These are phyloP conservation scores for Leuciscus idus DNA, from an alignment of 2,113 vertebrate species.

Conservation along the genomic window DNA sequence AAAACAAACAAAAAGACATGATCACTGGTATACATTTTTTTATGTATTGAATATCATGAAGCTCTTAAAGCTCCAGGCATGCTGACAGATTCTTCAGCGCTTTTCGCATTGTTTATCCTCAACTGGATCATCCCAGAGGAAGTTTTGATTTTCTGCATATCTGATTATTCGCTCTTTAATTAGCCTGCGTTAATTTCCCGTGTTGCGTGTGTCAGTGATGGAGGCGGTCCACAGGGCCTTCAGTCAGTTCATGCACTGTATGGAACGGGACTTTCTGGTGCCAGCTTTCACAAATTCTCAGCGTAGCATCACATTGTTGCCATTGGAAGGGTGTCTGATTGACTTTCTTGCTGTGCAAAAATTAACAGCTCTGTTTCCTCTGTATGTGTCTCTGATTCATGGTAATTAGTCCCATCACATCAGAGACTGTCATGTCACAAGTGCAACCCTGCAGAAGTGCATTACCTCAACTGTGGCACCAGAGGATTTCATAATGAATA, in stretches of 20 bases:
- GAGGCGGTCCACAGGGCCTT: constrained; percentile 47
- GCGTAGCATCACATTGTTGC: constrained; percentile 39
- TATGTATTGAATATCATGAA: neutral
- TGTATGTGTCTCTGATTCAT: constrained; percentile 46
- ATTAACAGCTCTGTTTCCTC: constrained; percentile 59
- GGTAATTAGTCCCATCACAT: constrained; percentile 59
- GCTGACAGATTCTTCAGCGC: constrained; percentile 3
- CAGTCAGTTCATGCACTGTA: constrained; percentile 42
- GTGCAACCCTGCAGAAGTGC: constrained; percentile 28
- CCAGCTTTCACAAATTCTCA: constrained; percentile 53
- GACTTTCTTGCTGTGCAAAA: constrained; percentile 60
- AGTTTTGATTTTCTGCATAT: constrained; percentile 60
- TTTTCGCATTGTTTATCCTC: constrained; percentile 26
- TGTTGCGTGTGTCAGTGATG: constrained; percentile 53
- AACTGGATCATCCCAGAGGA: constrained; percentile 49
- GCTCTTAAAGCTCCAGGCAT: neutral
- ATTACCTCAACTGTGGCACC: neutral
- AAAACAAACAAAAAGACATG: neutral
- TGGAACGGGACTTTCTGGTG: constrained; percentile 47
- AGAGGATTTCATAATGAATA: constrained; percentile 13
- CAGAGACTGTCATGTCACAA: constrained; percentile 46
- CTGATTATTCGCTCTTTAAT: constrained; percentile 64
- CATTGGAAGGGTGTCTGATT: constrained; percentile 54
- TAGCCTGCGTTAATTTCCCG: constrained; percentile 59
- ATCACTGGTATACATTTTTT: neutral